Conservation (phyloP, 2,888 invertebrate genomes). For the Nebria salina region DNA sequence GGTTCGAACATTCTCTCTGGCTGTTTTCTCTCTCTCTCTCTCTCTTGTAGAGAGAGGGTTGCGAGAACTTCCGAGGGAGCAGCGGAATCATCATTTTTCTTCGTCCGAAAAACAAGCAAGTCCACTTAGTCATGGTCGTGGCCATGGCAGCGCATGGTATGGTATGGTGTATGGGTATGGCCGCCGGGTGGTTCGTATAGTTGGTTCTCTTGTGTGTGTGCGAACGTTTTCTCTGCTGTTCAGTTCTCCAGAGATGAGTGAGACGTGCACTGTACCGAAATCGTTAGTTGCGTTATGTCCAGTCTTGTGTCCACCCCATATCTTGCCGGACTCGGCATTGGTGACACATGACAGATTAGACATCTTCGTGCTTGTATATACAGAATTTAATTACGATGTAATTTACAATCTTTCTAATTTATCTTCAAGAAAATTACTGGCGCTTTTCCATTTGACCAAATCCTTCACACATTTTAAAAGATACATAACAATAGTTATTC, state of each 20-base stretch:
- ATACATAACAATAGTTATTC: too few species aligned
- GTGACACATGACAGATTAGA: background rate
- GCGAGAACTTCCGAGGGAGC: constrained; percentile 51
- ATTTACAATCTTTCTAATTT: constrained; percentile 2
- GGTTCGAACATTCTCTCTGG: background rate
- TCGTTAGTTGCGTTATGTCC: constrained; percentile 23
- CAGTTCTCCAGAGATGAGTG: constrained; percentile 40
- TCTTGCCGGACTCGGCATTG: background rate
- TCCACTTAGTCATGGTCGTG: constrained; percentile 65
- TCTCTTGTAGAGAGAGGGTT: constrained; percentile 17
- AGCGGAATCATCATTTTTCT: constrained; percentile 67
- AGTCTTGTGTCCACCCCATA: background rate
- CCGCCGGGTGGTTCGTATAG: constrained; percentile 23
- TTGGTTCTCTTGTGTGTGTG: background rate
- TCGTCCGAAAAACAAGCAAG: constrained; percentile 66
- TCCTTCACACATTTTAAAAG: too few species aligned
- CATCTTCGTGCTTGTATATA: background rate
- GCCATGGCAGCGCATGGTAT: constrained; percentile 6
- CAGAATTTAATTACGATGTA: background rate
- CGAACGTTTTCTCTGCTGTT: background rate
- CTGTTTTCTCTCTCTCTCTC: background rate
- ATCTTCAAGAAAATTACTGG: background rate
- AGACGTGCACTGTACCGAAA: constrained; percentile 34
- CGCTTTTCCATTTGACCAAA: too few species aligned
- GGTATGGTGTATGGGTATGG: constrained; percentile 14